phyloP scores from a whole-genome alignment of 2,797 vertebrate species.

The Morelia viridis region DNA sequence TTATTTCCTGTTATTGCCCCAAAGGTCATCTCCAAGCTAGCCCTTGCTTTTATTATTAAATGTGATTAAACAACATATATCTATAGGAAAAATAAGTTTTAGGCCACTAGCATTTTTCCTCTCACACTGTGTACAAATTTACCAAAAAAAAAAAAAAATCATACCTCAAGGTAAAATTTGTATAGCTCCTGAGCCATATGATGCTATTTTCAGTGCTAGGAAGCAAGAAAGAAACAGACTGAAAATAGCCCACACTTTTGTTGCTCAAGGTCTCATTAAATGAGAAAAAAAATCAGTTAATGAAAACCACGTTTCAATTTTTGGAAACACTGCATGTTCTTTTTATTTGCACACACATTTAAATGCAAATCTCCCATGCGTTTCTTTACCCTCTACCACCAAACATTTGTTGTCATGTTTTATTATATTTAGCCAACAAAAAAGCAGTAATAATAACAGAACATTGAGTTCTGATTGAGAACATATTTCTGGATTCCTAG shows the following conservation, averaged over 20 bases:
- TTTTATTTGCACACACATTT: not conserved
- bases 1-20: too few relatives aligned
- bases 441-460: not conserved
- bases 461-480: not conserved
- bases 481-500: not conserved
- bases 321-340: rapidly evolving
- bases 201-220: not conserved
- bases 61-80: too few relatives aligned
- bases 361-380: not conserved
- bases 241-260: not conserved
- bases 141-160: not conserved
- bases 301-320: not conserved
- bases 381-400: not conserved
- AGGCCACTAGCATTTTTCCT: too few relatives aligned
- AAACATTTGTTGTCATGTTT: rapidly evolving
- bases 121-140: not conserved
- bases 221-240: not conserved
- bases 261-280: not conserved
- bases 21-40: too few relatives aligned
- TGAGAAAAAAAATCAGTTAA: not conserved
- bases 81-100: too few relatives aligned
- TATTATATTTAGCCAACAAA: not conserved
- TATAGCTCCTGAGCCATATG: not conserved
- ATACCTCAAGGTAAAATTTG: not conserved
- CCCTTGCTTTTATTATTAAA: too few relatives aligned